These are phyloP conservation scores for Ceyx melanurus DNA, from an alignment of 2,113 vertebrate genomes.

Conservation along the genomic window DNA sequence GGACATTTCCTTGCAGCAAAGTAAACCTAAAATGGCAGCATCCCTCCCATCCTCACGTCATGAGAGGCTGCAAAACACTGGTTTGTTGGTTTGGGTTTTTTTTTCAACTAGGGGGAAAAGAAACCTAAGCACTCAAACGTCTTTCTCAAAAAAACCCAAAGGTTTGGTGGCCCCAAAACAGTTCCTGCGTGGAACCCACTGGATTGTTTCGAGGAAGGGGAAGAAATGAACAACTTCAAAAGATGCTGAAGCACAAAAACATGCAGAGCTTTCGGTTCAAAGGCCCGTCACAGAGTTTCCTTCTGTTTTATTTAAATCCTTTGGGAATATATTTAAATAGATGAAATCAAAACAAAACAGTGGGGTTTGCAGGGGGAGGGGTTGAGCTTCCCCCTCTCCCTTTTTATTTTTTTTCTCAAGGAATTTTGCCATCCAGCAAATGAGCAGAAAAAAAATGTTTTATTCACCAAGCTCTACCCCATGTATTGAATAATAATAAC, in stretches of 20 bases:
- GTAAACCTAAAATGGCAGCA: not conserved
- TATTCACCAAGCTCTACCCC: not conserved
- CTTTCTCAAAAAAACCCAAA: not conserved
- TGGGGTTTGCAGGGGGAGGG: not conserved
- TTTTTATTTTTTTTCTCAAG: not conserved
- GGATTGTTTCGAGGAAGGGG: not conserved
- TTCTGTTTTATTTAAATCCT: conserved; percentile 47
- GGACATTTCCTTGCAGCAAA: not conserved
- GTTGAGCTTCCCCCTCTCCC: not conserved
- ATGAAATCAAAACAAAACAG: conserved; percentile 43
- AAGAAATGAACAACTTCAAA: conserved; percentile 5
- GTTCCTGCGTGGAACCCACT: not conserved
- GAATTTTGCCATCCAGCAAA: not conserved
- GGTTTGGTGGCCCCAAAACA: not conserved
- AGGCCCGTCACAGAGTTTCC: not conserved
- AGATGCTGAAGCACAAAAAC: conserved; percentile 16
- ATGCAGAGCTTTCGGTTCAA: not conserved
- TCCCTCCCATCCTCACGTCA: not conserved
- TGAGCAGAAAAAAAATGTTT: not conserved
- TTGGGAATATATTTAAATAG: conserved; percentile 39
- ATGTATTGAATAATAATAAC: not conserved
- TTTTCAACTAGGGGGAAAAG: not conserved
- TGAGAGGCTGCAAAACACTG: not conserved
- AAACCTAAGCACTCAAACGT: not conserved
- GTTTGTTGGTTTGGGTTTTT: not conserved